Evolutionary conservation across 2,888 invertebrate genomes (phyloP), one percentile per base, ranked within the genome.

Genomic region (Papilio demoleus): DNA sequence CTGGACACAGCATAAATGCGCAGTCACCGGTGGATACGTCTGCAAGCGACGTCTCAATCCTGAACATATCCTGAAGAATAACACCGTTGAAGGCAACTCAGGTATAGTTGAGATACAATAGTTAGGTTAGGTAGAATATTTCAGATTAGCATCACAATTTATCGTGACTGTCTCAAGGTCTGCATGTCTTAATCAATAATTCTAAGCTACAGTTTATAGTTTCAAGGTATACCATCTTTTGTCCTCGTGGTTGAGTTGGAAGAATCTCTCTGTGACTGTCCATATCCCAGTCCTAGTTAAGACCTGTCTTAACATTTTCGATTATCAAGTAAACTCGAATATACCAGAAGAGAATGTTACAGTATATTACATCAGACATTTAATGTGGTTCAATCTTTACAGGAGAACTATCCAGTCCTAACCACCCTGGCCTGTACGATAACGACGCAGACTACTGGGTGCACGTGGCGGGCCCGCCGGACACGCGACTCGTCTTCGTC

Each of bases 371-470:
- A 3, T 31, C 31, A n/a, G n/a, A n/a, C 6, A 31, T 31, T 31
- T 31, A 4, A 31, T 31, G 3, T 1, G 1, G 14, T 12, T 24
- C 12, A 5, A 3, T 22, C 12, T 58, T 77, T 79, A 4, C 80
- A 91, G 96, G 97, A 5, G 90, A 93, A 42, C 81, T 97, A 31
- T 93, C 94, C 1, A 96, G 96, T 14, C 95, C 96, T 0, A 95
- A 94, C 78, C 95, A 95, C 80, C 97, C 97, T 0, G 93, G 93
- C 31, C 89, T 93, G 72, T 97, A 97, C 83, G 95, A 95, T 79
- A 94, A 95, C 79, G 94, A 95, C 77, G 83, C 96, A 75, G 95
- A 96, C 86, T 95, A 95, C 83, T 94, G 94, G 87, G 94, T 95
- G 50, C 93, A 93, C 72, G 93, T 97, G 50, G 81, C 90, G n/a